phyloP scores from a whole-genome alignment of 2,888 invertebrate genomes.

The Ommatoiulus sabulosus region DNA sequence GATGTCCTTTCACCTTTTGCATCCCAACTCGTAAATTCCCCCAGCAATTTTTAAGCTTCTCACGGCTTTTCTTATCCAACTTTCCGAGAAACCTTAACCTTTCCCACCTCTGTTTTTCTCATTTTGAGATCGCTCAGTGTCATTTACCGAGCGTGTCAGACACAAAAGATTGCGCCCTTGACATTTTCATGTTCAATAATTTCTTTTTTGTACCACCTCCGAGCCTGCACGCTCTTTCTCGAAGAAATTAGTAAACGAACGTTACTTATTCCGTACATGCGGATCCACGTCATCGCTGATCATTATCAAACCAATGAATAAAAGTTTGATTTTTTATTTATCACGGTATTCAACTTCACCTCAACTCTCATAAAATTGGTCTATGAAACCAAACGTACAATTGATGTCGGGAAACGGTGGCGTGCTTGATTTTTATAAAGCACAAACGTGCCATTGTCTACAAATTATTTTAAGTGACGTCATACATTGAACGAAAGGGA shows the following conservation, averaged over 20 bases:
- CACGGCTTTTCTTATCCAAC: constrained; percentile 10
- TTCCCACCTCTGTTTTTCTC: constrained; percentile 25
- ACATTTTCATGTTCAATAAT: constrained; percentile 8
- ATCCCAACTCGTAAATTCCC: background rate
- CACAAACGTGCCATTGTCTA: too few relatives aligned
- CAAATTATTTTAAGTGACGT: too few relatives aligned
- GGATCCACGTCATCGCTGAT: background rate
- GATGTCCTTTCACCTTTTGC: constrained; percentile 47
- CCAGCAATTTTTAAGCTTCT: background rate
- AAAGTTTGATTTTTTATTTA: background rate
- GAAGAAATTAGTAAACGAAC: background rate
- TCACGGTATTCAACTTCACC: background rate
- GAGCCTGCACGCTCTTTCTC: background rate
- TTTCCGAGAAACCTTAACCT: constrained; percentile 14
- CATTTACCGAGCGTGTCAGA: background rate
- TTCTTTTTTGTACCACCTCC: background rate
- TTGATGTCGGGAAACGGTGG: background rate
- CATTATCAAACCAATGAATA: background rate
- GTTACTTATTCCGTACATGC: background rate
- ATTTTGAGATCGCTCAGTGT: background rate
- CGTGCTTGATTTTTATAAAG: too few relatives aligned
- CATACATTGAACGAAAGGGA: too few relatives aligned
- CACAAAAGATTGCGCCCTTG: constrained; percentile 24
- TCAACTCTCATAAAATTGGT: background rate
- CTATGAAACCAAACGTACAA: background rate